These are phyloP conservation scores for Platerodrilus igneus DNA, from an alignment of 2,888 invertebrate genomes.

Conservation along the genomic window DNA sequence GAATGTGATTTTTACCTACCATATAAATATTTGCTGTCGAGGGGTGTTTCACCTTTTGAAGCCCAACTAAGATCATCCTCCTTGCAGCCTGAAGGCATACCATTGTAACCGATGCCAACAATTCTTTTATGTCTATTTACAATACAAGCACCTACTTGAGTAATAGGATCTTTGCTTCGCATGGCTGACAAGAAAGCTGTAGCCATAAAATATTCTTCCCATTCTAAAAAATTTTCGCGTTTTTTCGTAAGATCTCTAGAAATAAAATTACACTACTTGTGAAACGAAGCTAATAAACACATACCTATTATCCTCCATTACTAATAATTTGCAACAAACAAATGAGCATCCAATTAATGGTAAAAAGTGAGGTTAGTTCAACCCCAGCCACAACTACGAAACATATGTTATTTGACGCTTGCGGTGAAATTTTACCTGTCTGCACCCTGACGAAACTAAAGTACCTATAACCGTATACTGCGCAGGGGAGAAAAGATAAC, in stretches of 20 bases:
- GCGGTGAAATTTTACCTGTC: slow-evolving; percentile 13
- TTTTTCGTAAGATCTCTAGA: no score
- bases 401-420: slow-evolving; percentile 15
- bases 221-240: slow-evolving; percentile 66
- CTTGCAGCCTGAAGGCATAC: slow-evolving; percentile 86
- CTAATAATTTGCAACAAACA: no score
- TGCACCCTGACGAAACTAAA: slow-evolving; percentile 16
- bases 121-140: slow-evolving; percentile 83
- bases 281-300: no score
- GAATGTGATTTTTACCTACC: slow-evolving; percentile 51
- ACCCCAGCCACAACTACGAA: slow-evolving; percentile 4
- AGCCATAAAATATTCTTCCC: slow-evolving; percentile 97
- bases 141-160: slow-evolving; percentile 94
- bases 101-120: slow-evolving; percentile 94
- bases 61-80: slow-evolving; percentile 91
- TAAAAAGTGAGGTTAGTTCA: slow-evolving; percentile 15
- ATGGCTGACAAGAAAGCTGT: slow-evolving; percentile 85
- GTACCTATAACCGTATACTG: slow-evolving; percentile 20
- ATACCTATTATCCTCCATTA: no score
- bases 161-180: slow-evolving; percentile 90
- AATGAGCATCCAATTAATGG: no score
- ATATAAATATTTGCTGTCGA: slow-evolving; percentile 80
- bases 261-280: no score
- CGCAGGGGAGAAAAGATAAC: slow-evolving; percentile 30
- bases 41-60: slow-evolving; percentile 55